Base-by-base conservation (phyloP, 2,888 invertebrate species). In the Andrena dorsata region DNA sequence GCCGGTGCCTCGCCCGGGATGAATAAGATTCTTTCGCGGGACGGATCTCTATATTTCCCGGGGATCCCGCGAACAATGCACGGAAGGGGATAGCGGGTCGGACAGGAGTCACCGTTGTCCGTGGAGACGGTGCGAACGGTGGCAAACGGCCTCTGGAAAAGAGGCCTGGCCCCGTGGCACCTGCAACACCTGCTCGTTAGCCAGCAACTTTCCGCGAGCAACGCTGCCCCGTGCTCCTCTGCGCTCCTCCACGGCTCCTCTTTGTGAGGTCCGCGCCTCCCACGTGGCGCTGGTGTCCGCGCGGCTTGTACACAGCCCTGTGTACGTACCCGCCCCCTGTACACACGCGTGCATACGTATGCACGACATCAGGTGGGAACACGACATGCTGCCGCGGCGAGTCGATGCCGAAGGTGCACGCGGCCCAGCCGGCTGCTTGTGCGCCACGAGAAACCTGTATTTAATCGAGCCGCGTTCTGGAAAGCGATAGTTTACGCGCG, bases 131-230 rank as follows among this genome's bases (percentile, higher is more conserved):
- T 53, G 60, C 35, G 74, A 41, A 49, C 69, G 58, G 60, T 63
- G 60, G 70, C 71, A 63, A 70, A 56, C 56, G 23, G 56, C 56
- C 23, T 10, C 56, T 23, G 23, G 41, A 74, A 80, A 80, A 63
- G 63, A 56, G 78, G 72, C 58, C 69, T 77, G 71, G 69, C 78
- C 51, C 74, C 85, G 86, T 86, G 85, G 87, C 83, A 87, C 86
- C 88, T 86, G 88, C 83, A 85, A 85, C 88, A 88, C 86, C 88
- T 88, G 88, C 86, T 88, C 80, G 83, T 86, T 86, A 85, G 76
- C 88, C 8, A 70, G 79, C 81, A 85, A 87, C 79, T 87, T 88
- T 87, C 82, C 80, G 74, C 84, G 76, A 74, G 80, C 61, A 23
- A 68, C 6, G n/a, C 56, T n/a, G 7, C 32, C 26, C 26, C 51